Conservation (phyloP, 2,888 invertebrate genomes). For the Imbricaverruca yamaguchii region DNA sequence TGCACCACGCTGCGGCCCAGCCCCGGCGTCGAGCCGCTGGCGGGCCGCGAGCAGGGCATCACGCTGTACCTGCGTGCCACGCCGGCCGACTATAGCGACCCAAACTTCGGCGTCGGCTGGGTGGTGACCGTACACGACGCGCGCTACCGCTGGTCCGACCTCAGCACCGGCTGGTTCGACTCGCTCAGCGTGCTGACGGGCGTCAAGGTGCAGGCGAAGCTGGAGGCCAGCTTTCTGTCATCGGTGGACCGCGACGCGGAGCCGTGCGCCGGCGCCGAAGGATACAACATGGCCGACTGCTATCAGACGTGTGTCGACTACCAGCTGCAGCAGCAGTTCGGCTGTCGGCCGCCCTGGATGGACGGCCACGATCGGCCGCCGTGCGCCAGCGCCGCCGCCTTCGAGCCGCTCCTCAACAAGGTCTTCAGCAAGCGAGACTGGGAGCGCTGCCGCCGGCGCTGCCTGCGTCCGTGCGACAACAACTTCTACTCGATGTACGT, state of each 20-base stretch:
- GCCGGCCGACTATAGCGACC: not conserved
- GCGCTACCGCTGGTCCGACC: constrained; percentile 8
- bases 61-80: not conserved
- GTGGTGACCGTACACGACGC: constrained; percentile 1
- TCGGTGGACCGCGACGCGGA: not conserved
- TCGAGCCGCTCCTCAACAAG: not conserved
- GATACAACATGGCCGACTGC: not conserved
- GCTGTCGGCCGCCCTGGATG: constrained; percentile 8
- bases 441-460: not conserved
- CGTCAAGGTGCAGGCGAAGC: constrained; percentile 8
- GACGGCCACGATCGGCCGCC: not conserved
- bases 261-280: not conserved
- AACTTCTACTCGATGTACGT: constrained; percentile 11
- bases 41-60: not conserved
- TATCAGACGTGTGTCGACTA: not conserved
- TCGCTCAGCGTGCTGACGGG: not conserved
- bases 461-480: constrained; percentile 6
- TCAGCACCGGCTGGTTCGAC: constrained; percentile 5
- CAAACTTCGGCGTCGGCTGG: constrained; percentile 3
- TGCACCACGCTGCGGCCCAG: constrained; percentile 14
- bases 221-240: constrained; percentile 6
- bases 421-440: not conserved
- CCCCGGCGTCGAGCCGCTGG: not conserved
- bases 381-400: not conserved
- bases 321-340: not conserved